Percentiles rank a stretch among this genome's conserved stretches.
Conservation (phyloP, 2,113 vertebrate species). For the human (Homo sapiens) region GRCh38 chrX:4683501-4684000, state of each 20-base stretch:
- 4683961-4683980: too few species aligned
- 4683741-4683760: not conserved
- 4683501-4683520: not conserved
- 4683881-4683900: accelerated
- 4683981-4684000: too few species aligned
- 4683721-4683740: not conserved
- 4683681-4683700: not conserved
- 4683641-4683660: not conserved
- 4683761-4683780: not conserved
- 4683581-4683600: accelerated
- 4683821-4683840: not conserved
- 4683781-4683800: not conserved
- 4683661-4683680: not conserved
- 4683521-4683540: not conserved
- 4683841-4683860: accelerated
- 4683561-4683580: not conserved
- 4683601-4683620: accelerated
- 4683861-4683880: not conserved
- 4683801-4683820: not conserved
- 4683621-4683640: not conserved
- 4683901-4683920: accelerated
- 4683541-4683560: not conserved
- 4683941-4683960: not conserved
- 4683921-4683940: not conserved
- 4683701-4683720: not conserved